A percentile compares a stretch with the other conserved stretches of the same genome.
These are phyloP conservation scores for Lonchura striata DNA, from an alignment of 2,113 vertebrate genomes.

Conservation along the genomic window DNA sequence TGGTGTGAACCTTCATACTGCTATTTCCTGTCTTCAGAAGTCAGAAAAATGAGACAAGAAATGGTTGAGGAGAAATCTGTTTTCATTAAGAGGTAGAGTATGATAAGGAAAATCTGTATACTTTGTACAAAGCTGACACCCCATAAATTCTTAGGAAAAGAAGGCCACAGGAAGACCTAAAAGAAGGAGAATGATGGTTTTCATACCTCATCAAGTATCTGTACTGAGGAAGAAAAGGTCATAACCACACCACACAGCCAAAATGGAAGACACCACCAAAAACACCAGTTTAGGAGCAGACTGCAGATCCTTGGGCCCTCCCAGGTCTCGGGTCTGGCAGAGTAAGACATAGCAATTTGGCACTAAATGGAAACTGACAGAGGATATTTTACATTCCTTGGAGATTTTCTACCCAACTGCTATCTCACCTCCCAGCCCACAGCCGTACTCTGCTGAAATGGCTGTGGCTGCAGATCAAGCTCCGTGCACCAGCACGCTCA, in stretches of 20 bases:
- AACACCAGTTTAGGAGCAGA: not conserved
- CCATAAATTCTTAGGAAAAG: not conserved
- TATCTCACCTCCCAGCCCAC: accelerated
- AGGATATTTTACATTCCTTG: not conserved
- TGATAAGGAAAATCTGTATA: not conserved
- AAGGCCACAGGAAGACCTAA: not conserved
- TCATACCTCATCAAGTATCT: not conserved
- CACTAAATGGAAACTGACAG: not conserved
- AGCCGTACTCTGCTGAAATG: accelerated
- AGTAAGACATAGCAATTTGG: not conserved
- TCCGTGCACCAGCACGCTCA: accelerated
- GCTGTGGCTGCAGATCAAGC: accelerated
- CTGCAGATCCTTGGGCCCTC: not conserved
- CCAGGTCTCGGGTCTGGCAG: accelerated
- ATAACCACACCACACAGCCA: not conserved
- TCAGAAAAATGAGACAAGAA: not conserved
- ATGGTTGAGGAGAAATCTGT: not conserved
- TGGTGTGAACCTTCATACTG: not conserved
- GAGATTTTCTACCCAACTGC: not conserved
- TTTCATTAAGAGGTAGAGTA: not conserved
- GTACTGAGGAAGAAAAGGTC: not conserved
- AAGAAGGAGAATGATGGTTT: not conserved
- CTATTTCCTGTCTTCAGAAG: not conserved
- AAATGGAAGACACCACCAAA: not conserved
- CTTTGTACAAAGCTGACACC: not conserved